A percentile compares a stretch with the other conserved stretches of the same genome.
These are phyloP conservation scores for Solenopsis fugax DNA, from an alignment of 1,140 invertebrate species.

Conservation along the genomic window DNA sequence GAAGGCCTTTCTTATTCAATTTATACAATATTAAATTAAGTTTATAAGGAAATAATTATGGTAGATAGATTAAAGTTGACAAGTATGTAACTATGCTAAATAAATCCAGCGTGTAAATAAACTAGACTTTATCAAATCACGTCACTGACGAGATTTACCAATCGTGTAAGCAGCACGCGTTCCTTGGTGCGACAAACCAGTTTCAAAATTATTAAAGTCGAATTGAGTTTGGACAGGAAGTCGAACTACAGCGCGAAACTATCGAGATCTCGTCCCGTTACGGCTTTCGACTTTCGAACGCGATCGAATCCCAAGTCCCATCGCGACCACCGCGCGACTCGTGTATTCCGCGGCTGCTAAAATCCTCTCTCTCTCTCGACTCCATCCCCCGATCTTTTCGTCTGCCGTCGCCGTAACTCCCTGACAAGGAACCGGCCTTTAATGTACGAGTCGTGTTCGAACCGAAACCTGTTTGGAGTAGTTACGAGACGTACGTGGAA, in stretches of 20 bases:
- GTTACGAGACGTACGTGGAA: constrained; percentile 78
- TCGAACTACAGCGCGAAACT: constrained; percentile 41
- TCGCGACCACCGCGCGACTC: constrained; percentile 18
- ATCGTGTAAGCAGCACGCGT: background rate
- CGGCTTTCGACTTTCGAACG: constrained; percentile 66
- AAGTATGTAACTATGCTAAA: background rate
- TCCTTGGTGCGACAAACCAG: background rate
- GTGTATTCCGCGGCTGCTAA: constrained; percentile 51
- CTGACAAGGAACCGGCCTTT: constrained; percentile 78
- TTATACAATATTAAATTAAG: background rate
- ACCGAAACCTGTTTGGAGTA: constrained; percentile 81
- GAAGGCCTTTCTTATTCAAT: too few relatives aligned
- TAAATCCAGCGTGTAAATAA: background rate
- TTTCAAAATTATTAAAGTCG: constrained; percentile 54
- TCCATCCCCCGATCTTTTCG: constrained; percentile 50
- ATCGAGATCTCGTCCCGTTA: constrained; percentile 23
- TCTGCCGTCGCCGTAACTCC: constrained; percentile 59
- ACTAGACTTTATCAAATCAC: background rate
- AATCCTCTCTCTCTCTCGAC: constrained; percentile 55
- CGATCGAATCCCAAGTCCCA: constrained; percentile 59
- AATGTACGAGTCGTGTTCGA: constrained; percentile 84
- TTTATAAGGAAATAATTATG: background rate
- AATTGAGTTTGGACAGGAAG: constrained; percentile 53
- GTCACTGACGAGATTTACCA: background rate
- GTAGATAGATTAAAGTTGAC: background rate